These are phyloP conservation scores for Lucifuga dentata DNA, from an alignment of 2,113 vertebrate species.

Conservation along the genomic window DNA sequence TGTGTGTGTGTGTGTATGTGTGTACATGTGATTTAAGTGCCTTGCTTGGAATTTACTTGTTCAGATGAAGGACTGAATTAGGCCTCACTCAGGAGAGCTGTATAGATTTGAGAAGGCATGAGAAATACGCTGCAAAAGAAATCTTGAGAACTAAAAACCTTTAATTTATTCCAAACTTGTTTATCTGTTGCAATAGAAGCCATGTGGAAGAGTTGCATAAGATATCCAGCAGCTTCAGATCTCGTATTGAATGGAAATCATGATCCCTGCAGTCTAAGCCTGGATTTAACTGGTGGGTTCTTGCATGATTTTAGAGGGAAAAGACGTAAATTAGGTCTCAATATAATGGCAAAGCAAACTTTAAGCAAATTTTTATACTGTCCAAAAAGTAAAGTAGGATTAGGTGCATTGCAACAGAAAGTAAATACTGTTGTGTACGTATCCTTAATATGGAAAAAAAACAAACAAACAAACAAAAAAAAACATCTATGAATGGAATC, in stretches of 20 bases:
- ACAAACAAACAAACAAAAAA: too few species aligned
- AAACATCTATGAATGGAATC: too few species aligned
- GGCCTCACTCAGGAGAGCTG: conserved; percentile 18
- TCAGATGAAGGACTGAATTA: conserved; percentile 47
- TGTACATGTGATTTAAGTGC: conserved; percentile 37
- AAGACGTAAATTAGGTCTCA: conserved; percentile 4
- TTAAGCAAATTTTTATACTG: conserved; percentile 4
- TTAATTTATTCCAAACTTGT: conserved; percentile 57
- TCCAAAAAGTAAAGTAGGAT: neutral
- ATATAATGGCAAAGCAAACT: neutral
- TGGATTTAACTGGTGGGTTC: conserved; percentile 33
- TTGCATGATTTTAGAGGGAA: conserved; percentile 10
- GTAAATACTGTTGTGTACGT: too few species aligned
- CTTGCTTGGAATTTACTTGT: conserved; percentile 38
- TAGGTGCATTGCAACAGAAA: conserved; percentile 1
- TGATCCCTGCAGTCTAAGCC: conserved; percentile 32
- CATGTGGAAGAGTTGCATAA: conserved; percentile 44
- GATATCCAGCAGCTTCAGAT: conserved; percentile 17
- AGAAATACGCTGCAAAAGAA: conserved; percentile 25
- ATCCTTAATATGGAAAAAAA: too few species aligned
- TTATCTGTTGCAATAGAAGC: conserved; percentile 42
- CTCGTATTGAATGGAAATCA: conserved; percentile 20
- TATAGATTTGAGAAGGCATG: neutral
- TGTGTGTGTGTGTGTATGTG: conserved; percentile 12
- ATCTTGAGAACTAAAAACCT: conserved; percentile 12